Percentiles rank a stretch among this genome's conserved stretches.
These are phyloP conservation scores for Pipistrellus pygmaeus DNA, from an alignment of 2,797 vertebrate species.

Conservation along the genomic window DNA sequence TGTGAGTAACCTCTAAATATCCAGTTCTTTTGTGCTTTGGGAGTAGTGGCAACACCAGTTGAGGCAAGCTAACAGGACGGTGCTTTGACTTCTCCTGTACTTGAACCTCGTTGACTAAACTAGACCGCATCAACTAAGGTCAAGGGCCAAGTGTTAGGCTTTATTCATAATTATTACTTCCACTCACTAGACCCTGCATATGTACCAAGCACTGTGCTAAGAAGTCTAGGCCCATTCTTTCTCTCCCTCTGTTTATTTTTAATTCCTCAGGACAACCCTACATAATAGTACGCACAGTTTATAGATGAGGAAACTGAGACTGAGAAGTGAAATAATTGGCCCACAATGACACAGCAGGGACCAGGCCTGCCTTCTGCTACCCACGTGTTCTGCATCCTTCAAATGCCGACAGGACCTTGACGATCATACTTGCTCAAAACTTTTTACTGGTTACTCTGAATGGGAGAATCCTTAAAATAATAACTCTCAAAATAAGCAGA, in stretches of 20 bases:
- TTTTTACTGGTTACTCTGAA: background rate
- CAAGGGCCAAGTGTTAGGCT: background rate
- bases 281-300: background rate
- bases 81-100: background rate
- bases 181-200: background rate
- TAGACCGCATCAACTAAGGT: background rate
- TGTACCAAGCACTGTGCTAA: background rate
- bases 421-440: background rate
- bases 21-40: background rate
- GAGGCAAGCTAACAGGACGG: background rate
- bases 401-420: background rate
- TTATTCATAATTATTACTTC: background rate
- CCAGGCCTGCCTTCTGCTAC: background rate
- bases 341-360: background rate
- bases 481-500: background rate
- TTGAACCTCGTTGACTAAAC: background rate
- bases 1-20: slow-evolving; percentile 39
- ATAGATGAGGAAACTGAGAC: background rate
- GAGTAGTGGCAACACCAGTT: background rate
- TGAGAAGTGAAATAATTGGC: background rate
- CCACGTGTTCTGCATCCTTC: background rate
- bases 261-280: background rate
- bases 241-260: background rate
- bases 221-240: background rate
- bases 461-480: background rate